Base-by-base conservation (phyloP, 2,797 vertebrate species). In the Menidia menidia region DNA sequence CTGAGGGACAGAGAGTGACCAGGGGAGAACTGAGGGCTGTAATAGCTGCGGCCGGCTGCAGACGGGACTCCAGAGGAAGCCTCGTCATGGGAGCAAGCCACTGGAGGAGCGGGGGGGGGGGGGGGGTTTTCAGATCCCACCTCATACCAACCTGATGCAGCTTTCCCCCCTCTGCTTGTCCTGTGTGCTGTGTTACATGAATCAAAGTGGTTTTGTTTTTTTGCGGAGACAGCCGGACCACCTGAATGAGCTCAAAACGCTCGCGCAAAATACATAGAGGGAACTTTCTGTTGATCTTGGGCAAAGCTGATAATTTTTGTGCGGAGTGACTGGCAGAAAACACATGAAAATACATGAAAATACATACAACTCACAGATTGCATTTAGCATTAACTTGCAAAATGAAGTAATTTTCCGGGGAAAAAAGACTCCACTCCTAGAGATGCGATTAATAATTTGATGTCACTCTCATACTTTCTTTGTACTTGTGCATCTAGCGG, bases 31-130 rank as follows among this genome's bases (percentile, higher is more conserved):
- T 79, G 43, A 77, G 80, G 62, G 71, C 81, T 77, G 77, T 89
- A 92, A 94, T 94, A 78, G 72, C n/a, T 2, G 44, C 10, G 47
- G 83, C 76, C 60, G 19, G 87, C 88, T 68, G 88, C 92, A 93
- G 93, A 94, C 93, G 66, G 89, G 83, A 82, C 80, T 74, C 75
- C 84, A 77, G 88, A 92, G 93, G 92, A 94, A 93, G 80, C 83
- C 73, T 89, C 81, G 93, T 94, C 94, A 94, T 94, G 94, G 94
- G 94, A 95, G 93, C 60, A 80, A 82, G 79, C 57, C 60, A 50
- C 53, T 25, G 25, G 25, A 25, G 25, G 25, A n/a, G n/a, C n/a
- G 25, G 25, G 2, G 25, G 25, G 25, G 25, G 25, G 25, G 72
- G 76, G 85, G 73, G 25, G 64, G 68, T 92, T 93, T 94, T 94